A percentile compares a stretch with the other conserved stretches of the same genome.
Conservation (phyloP, 2,888 invertebrate species). For the Acronicta leporina region DNA sequence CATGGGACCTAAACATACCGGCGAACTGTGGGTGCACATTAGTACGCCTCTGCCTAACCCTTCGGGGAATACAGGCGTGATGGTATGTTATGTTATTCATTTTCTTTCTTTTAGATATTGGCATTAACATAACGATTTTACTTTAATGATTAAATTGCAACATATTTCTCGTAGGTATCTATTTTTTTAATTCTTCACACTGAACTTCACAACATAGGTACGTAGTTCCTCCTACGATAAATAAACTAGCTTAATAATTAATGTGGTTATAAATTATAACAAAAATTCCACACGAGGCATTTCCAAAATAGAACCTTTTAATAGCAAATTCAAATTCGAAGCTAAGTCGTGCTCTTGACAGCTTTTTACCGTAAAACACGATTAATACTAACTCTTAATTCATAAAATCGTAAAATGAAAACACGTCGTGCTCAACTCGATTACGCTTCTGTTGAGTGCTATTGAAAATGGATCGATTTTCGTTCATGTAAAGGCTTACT, state of each 20-base stretch:
- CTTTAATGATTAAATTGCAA: no score
- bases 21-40: no score
- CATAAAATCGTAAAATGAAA: conserved; percentile 40
- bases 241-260: no score
- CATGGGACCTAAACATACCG: no score
- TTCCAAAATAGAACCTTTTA: conserved; percentile 14
- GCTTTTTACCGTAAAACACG: conserved; percentile 28
- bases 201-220: not conserved
- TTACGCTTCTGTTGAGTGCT: conserved; percentile 40
- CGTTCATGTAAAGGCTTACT: conserved; percentile 32
- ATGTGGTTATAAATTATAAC: no score
- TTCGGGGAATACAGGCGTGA: no score
- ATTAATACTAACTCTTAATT: conserved; percentile 45
- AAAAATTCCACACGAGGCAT: not conserved
- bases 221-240: no score
- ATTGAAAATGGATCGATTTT: conserved; percentile 44
- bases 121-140: no score
- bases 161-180: no score
- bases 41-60: no score
- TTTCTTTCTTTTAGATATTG: no score
- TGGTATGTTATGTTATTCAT: no score
- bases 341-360: conserved; percentile 33
- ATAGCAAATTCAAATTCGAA: conserved; percentile 34
- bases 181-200: not conserved
- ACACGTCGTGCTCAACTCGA: conserved; percentile 34